A percentile compares a stretch with the other conserved stretches of the same genome.
These are phyloP conservation scores for Leptobrachium leishanense DNA, from an alignment of 2,113 vertebrate species.

Conservation along the genomic window DNA sequence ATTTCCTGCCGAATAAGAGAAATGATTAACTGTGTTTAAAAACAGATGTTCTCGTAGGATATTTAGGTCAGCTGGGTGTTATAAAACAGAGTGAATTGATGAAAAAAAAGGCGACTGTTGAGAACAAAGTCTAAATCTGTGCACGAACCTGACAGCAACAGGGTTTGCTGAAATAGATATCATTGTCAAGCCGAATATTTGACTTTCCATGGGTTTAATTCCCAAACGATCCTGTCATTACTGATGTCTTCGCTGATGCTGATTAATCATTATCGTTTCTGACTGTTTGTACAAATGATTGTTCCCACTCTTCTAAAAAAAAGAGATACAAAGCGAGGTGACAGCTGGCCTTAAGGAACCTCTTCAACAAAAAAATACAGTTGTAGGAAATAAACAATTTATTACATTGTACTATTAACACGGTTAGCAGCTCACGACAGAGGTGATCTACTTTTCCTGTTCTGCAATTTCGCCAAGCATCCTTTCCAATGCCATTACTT, in stretches of 20 bases:
- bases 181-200: slow-evolving; percentile 17
- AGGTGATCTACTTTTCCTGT: background rate
- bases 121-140: slow-evolving; percentile 46
- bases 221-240: slow-evolving; percentile 45
- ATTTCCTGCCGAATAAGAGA: slow-evolving; percentile 13
- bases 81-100: slow-evolving; percentile 34
- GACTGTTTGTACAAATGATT: slow-evolving; percentile 36
- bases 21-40: slow-evolving; percentile 38
- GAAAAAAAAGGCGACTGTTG: slow-evolving; percentile 36
- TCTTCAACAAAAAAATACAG: slow-evolving; percentile 9
- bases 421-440: slow-evolving; percentile 15
- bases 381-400: slow-evolving; percentile 48
- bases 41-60: slow-evolving; percentile 44
- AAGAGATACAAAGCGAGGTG: slow-evolving; percentile 19
- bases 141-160: slow-evolving; percentile 41
- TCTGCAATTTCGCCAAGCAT: slow-evolving; percentile 28
- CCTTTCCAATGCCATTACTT: slow-evolving; percentile 20
- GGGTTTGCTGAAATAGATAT: slow-evolving; percentile 43
- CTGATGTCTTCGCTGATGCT: slow-evolving; percentile 32
- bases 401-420: slow-evolving; percentile 44
- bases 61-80: slow-evolving; percentile 48
- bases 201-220: slow-evolving; percentile 28
- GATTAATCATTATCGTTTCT: slow-evolving; percentile 29
- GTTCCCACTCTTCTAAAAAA: slow-evolving; percentile 21
- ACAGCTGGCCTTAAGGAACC: slow-evolving; percentile 31